Conservation (phyloP, 1,140 invertebrate genomes). For the Saccostrea echinata region DNA sequence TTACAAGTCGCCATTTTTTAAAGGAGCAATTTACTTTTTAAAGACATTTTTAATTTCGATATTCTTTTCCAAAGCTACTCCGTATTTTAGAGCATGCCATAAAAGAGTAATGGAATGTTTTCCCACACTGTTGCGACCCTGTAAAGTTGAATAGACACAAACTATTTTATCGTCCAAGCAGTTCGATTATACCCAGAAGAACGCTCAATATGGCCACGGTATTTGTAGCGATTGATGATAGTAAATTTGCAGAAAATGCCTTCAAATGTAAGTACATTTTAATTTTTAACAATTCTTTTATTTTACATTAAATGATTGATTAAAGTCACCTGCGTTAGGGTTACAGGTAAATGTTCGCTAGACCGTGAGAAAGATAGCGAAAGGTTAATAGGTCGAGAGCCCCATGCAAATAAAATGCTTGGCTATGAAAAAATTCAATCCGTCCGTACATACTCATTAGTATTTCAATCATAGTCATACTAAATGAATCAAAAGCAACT, state of each 20-base stretch:
- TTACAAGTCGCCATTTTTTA: too few relatives aligned
- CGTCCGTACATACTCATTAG: too few relatives aligned
- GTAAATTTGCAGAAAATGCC: conserved; percentile 62
- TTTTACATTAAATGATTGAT: neutral
- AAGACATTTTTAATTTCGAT: too few relatives aligned
- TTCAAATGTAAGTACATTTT: conserved; percentile 65
- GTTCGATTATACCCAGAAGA: neutral
- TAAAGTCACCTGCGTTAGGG: neutral
- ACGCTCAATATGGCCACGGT: conserved; percentile 36
- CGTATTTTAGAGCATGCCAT: neutral
- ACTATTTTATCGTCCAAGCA: neutral
- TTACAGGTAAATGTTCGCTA: neutral
- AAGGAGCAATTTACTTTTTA: too few relatives aligned
- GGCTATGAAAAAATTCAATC: too few relatives aligned
- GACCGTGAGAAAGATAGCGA: neutral
- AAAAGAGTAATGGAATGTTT: neutral
- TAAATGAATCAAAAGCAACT: too few relatives aligned
- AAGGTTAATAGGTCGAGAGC: neutral
- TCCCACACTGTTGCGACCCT: neutral
- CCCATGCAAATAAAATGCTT: too few relatives aligned
- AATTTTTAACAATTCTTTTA: neutral
- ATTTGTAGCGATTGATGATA: conserved; percentile 65
- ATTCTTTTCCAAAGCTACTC: neutral
- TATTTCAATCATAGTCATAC: too few relatives aligned
- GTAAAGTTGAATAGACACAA: conserved; percentile 19